Evolutionary conservation across 92 coral and sea anemone genomes (phyloP), one percentile per base, ranked within the genome.

Genomic region (Zoanthus gigantus): DNA sequence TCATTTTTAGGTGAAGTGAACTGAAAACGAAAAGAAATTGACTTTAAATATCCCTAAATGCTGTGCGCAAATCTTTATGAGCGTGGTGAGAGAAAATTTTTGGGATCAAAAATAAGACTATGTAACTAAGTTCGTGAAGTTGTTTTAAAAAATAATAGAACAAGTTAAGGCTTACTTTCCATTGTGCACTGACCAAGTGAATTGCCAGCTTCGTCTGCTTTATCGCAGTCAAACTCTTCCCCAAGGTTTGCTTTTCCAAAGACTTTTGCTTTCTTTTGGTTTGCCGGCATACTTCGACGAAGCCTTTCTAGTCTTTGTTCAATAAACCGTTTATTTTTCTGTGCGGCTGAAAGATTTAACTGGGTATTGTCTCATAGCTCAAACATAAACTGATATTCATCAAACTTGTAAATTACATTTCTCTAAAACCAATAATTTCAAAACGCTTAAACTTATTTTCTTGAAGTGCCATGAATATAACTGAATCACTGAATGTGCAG

Each of bases 241-340:
- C 23, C 74, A 65, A 31, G 72, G 61, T 45, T 66, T 46, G 85
- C 18, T 71, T 81, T 81, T 44, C 74, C 67, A 77, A 45, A 79
- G n/a, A 89, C 60, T 88, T 91, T 91, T 13, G 88, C 88, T 83
- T 87, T 91, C 88, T 83, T 91, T 16, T 86, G 88, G 74, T 91
- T 91, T 42, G 93, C 66, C 14, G 93, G 93, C 93, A 91, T 91
- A 31, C 29, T 85, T 12, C 13, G 45, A 7, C 56, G 42, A 37
- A 50, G 6, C 5, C 56, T 23, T 61, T 44, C 72, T 79, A 54
- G 53, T 61, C 17, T 48, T 37, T 37, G 42, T 2, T 37, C 42
- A 37, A 37, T 37, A 81, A 79, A n/a, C 5, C 31, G 14, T 77
- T 17, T 65, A 31, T 42, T 50, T 79, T 10, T n/a, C n/a, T 63